phyloP scores from a whole-genome alignment of 2,797 vertebrate species.

The Huso huso region DNA sequence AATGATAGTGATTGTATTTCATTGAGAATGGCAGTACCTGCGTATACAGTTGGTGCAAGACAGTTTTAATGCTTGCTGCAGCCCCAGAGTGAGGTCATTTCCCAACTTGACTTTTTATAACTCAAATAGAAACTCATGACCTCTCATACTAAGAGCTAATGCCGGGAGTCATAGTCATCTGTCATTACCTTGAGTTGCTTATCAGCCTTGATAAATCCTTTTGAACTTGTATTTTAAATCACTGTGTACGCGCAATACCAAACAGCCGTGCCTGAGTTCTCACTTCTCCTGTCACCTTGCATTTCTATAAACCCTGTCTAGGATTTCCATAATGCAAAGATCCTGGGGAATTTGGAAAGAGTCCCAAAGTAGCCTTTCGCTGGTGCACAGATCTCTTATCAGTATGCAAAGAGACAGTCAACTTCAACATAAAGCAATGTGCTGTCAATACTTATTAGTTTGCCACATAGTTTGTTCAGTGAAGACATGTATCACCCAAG shows the following conservation, averaged over 20 bases:
- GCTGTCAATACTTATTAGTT: conserved; percentile 1
- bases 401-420: background rate
- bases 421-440: background rate
- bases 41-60: background rate
- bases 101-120: background rate
- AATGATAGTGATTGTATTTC: background rate
- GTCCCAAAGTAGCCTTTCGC: background rate
- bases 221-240: background rate
- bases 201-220: background rate
- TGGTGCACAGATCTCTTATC: background rate
- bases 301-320: background rate
- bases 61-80: background rate
- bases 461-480: background rate
- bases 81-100: background rate
- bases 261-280: background rate
- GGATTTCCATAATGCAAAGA: background rate
- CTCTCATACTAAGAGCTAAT: background rate
- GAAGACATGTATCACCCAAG: background rate
- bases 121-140: background rate
- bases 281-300: background rate
- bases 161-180: background rate
- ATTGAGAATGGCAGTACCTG: background rate
- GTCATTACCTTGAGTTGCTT: background rate
- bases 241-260: background rate
- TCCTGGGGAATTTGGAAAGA: background rate